These are phyloP conservation scores for Azemiops feae DNA, from an alignment of 2,113 vertebrate species.

Conservation along the genomic window DNA sequence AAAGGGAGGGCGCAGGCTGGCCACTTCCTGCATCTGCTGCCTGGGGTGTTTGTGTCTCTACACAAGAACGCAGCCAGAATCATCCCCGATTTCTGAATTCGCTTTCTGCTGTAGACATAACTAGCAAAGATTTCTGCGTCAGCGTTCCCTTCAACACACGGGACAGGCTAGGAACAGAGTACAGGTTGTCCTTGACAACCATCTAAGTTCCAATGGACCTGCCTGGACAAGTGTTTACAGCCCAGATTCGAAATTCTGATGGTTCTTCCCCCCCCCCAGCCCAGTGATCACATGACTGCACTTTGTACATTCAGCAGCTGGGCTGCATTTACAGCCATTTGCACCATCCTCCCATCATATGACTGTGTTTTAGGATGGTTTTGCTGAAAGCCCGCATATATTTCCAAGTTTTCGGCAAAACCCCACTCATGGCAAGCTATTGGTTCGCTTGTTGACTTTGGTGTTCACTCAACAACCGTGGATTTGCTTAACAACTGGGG, in stretches of 20 bases:
- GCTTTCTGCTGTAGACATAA: background rate
- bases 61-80: background rate
- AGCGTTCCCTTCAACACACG: too few relatives aligned
- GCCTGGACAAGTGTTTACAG: background rate
- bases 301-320: background rate
- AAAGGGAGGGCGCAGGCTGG: background rate
- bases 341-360: background rate
- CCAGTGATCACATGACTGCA: background rate
- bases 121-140: too few relatives aligned
- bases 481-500: background rate
- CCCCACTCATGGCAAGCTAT: background rate
- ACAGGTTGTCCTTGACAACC: too few relatives aligned
- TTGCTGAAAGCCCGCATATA: background rate
- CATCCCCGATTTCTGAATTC: background rate
- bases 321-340: background rate
- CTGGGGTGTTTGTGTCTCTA: background rate
- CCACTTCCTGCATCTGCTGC: background rate
- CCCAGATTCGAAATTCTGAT: background rate
- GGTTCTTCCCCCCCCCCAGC: background rate
- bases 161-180: too few relatives aligned
- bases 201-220: background rate
- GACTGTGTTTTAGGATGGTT: background rate
- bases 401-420: background rate
- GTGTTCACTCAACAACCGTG: background rate
- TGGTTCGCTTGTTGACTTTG: background rate